Conservation (phyloP, 2,113 vertebrate species). For the Crotalus tigris region DNA sequence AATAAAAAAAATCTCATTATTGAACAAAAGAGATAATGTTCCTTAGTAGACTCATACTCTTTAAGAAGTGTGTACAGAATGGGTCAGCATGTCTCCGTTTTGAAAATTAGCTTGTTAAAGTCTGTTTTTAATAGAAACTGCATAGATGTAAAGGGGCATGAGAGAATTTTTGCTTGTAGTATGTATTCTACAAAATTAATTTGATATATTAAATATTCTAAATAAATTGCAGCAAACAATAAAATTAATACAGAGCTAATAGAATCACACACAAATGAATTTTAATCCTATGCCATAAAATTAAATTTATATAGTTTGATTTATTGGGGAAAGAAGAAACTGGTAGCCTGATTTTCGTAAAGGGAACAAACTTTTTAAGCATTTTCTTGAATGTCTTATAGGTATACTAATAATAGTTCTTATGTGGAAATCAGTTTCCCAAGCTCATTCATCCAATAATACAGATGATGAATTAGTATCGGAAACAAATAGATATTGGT, state of each 20-base stretch:
- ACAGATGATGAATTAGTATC: neutral
- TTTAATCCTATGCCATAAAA: neutral
- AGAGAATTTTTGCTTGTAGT: conserved; percentile 55
- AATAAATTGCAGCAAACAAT: conserved; percentile 9
- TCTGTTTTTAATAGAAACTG: conserved; percentile 60
- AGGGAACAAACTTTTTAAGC: neutral
- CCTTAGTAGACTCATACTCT: conserved; percentile 75
- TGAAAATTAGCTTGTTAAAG: conserved; percentile 25
- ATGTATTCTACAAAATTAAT: conserved; percentile 35
- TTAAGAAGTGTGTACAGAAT: conserved; percentile 54
- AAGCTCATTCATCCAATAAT: neutral
- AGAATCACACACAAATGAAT: neutral
- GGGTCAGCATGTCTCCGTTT: conserved; percentile 68
- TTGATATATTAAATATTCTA: conserved; percentile 52
- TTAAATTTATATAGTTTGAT: neutral
- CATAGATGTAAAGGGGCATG: conserved; percentile 52
- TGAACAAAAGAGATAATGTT: conserved; percentile 77
- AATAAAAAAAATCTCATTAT: conserved; percentile 33
- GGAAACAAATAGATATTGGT: neutral
- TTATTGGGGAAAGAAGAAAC: neutral
- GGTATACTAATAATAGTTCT: neutral
- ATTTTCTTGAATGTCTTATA: neutral
- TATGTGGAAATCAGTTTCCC: neutral
- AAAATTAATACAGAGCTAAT: neutral
- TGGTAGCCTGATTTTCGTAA: neutral